Evolutionary conservation across 2,113 vertebrate genomes (phyloP), one percentile per base, ranked within the genome.

Genomic region (Coturnix japonica): DNA sequence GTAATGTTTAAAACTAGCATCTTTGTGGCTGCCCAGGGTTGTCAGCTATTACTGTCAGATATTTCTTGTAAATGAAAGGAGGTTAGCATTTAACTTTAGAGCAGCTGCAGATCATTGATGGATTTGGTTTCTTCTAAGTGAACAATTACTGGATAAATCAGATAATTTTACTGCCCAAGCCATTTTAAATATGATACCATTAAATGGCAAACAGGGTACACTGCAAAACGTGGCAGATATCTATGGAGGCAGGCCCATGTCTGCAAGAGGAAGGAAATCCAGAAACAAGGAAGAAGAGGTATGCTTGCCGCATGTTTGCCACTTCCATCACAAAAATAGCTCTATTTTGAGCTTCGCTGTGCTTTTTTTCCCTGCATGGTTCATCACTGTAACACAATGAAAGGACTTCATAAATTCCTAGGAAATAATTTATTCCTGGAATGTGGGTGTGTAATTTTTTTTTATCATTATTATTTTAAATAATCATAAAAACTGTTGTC

Each of bases 271-370:
- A 98, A 98, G 98, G 97, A 98, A 98, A 96, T 97, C 98, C 91
- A 98, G 98, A 98, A 98, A 99, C 98, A 98, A 98, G 97, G 99
- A 99, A 97, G 99, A 99, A 98, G 99, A 99, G 99, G 99, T 99
- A 99, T 94, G 99, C 98, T 96, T 98, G 90, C 96, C 33, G 97
- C 97, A 98, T 98, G 97, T 94, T 97, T 96, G 94, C 95, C 93
- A 74, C 95, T 96, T 97, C 97, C 70, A 43, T 96, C 94, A 94
- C 88, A 90, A 57, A 85, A 75, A 77, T 71, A 82, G 86, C 79
- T 53, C 37, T 43, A 9, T 89, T 96, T 90, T 95, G 92, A 95
- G 80, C 83, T 91, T 87, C 41, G 53, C 33, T 95, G 73, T 91
- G 73, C 91, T 89, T 91, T 19, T 37, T 95, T 95, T 97, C 87